Conservation (phyloP, 2,797 vertebrate species). For the Anniella stebbinsi region DNA sequence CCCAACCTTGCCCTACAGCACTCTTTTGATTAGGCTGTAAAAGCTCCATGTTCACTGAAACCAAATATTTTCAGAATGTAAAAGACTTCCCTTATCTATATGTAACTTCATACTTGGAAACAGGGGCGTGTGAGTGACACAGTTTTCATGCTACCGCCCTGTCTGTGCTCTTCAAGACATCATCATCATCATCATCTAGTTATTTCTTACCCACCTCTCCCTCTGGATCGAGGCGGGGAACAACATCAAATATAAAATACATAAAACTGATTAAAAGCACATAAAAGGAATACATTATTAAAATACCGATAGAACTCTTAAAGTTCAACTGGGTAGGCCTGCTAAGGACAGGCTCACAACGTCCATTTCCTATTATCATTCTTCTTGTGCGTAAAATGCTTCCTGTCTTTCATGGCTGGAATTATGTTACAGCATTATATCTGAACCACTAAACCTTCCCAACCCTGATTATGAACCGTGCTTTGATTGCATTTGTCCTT, state of each 20-base stretch:
- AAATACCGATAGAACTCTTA: no score
- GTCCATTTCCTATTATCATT: neutral
- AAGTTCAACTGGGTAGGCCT: no score
- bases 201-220: no score
- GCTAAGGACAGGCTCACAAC: neutral
- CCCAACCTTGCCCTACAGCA: neutral
- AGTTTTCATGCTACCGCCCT: neutral
- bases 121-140: no score
- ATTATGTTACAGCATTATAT: neutral
- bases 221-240: no score
- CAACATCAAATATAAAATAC: no score
- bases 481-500: neutral
- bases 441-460: neutral
- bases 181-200: no score
- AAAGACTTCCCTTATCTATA: neutral
- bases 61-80: neutral
- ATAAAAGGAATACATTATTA: no score
- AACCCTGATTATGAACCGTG: neutral
- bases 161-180: neutral
- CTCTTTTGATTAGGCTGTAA: neutral
- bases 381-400: no score
- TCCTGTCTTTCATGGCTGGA: neutral
- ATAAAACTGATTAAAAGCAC: no score
- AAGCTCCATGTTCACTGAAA: neutral
- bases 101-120: neutral